These are phyloP conservation scores for Mareca strepera DNA, from an alignment of 2,797 vertebrate genomes.

Conservation along the genomic window DNA sequence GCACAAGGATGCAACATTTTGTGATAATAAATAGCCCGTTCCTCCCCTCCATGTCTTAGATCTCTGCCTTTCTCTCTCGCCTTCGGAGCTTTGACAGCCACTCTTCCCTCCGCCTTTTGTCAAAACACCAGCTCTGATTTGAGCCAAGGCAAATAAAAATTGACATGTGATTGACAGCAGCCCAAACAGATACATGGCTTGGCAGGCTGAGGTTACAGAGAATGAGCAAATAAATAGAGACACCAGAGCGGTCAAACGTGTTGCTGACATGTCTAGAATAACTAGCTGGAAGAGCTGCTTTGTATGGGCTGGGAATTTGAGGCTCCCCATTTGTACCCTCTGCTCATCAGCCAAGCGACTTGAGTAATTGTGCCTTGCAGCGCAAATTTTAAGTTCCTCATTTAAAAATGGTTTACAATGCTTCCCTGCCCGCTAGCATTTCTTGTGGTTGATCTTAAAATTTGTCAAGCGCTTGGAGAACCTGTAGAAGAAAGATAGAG, in stretches of 20 bases:
- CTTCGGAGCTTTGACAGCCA: background rate
- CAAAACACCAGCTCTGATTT: constrained; percentile 35
- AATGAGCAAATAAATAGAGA: background rate
- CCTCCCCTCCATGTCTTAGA: background rate
- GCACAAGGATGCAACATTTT: background rate
- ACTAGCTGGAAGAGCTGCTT: background rate
- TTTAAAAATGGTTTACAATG: background rate
- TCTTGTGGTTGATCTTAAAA: background rate
- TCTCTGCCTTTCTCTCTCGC: background rate
- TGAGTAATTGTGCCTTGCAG: background rate
- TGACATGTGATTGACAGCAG: constrained; percentile 29
- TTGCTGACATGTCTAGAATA: rapidly evolving
- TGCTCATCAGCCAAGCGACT: background rate
- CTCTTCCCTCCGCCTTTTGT: background rate
- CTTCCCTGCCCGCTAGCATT: rapidly evolving
- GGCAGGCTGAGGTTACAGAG: background rate
- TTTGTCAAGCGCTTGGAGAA: background rate
- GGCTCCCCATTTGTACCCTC: background rate
- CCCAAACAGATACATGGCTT: background rate
- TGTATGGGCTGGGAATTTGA: rapidly evolving
- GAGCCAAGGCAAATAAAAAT: background rate
- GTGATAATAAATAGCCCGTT: background rate
- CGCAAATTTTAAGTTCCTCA: background rate
- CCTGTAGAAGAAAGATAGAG: background rate
- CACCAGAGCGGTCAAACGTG: background rate